Conservation (phyloP, 2,113 vertebrate genomes). For the Rhea pennata region DNA sequence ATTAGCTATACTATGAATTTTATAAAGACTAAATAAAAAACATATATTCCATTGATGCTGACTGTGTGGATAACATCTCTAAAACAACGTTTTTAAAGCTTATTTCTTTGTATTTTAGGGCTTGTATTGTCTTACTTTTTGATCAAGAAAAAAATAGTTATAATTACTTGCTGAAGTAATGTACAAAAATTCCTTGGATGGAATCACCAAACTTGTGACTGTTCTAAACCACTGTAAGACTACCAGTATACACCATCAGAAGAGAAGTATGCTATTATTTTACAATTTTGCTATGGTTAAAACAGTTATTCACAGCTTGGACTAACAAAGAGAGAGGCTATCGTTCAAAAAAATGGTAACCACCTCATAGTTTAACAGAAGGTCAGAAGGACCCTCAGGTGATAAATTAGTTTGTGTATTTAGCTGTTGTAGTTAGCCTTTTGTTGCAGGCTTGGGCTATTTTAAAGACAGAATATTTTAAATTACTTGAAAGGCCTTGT, state of each 20-base stretch:
- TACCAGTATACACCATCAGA: background rate
- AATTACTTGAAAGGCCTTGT: background rate
- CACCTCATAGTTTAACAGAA: background rate
- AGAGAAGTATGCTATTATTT: background rate
- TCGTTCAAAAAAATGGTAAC: background rate
- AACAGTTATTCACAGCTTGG: background rate
- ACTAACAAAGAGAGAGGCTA: background rate
- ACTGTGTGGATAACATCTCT: background rate
- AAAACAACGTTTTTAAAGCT: background rate
- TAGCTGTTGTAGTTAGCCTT: background rate
- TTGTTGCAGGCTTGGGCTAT: background rate
- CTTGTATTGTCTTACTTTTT: background rate
- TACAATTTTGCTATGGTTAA: background rate
- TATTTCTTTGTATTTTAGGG: background rate
- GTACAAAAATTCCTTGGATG: background rate
- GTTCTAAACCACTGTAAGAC: background rate
- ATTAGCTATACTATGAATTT: background rate
- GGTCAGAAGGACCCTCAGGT: conserved; percentile 5
- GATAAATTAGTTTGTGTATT: background rate
- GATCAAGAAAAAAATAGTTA: background rate
- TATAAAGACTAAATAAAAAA: background rate
- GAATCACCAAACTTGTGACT: background rate
- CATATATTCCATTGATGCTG: background rate
- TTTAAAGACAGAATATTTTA: background rate
- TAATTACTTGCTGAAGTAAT: background rate